A percentile compares a stretch with the other conserved stretches of the same genome.
Evolutionary conservation across 2,797 vertebrate genomes (phyloP).

Genomic region (Acipenser transmontanus): DNA sequence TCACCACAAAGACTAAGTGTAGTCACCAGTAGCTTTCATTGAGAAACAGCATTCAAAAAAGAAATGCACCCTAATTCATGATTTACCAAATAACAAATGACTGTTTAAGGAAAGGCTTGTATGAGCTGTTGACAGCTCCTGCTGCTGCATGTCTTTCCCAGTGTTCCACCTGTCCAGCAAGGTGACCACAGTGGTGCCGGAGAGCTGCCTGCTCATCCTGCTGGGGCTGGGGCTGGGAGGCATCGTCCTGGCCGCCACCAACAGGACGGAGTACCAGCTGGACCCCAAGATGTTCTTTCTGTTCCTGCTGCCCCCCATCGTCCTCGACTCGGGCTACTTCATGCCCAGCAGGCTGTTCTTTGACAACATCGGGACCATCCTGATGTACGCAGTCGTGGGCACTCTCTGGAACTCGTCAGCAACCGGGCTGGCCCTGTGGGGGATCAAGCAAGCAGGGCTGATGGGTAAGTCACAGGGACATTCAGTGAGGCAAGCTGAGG

Average conservation of each 20-base stretch:
- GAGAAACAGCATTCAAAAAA: too few relatives aligned
- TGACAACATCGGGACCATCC: constrained; percentile 88
- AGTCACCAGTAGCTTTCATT: too few relatives aligned
- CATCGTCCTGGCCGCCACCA: constrained; percentile 80
- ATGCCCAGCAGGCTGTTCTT: constrained; percentile 91
- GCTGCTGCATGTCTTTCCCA: constrained; percentile 27
- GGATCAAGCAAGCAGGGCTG: constrained; percentile 68
- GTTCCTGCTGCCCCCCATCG: constrained; percentile 89
- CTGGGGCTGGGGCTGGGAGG: constrained; percentile 84
- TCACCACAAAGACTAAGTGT: too few relatives aligned
- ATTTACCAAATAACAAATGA: too few relatives aligned
- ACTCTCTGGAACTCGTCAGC: constrained; percentile 93
- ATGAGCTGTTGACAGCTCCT: too few relatives aligned
- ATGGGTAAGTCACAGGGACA: constrained; percentile 68
- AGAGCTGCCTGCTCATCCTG: constrained; percentile 90
- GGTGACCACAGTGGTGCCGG: constrained; percentile 82
- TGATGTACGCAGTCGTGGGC: constrained; percentile 85
- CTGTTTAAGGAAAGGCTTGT: too few relatives aligned
- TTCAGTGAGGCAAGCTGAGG: not conserved
- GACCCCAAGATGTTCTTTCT: constrained; percentile 94
- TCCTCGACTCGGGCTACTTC: constrained; percentile 89
- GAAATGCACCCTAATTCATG: too few relatives aligned
- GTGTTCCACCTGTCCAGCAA: constrained; percentile 89
- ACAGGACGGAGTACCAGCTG: constrained; percentile 87
- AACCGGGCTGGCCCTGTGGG: constrained; percentile 80